Percentiles rank a stretch among this genome's conserved stretches.
Evolutionary conservation across 2,113 vertebrate species (phyloP).

Genomic region (Stegastes partitus): DNA sequence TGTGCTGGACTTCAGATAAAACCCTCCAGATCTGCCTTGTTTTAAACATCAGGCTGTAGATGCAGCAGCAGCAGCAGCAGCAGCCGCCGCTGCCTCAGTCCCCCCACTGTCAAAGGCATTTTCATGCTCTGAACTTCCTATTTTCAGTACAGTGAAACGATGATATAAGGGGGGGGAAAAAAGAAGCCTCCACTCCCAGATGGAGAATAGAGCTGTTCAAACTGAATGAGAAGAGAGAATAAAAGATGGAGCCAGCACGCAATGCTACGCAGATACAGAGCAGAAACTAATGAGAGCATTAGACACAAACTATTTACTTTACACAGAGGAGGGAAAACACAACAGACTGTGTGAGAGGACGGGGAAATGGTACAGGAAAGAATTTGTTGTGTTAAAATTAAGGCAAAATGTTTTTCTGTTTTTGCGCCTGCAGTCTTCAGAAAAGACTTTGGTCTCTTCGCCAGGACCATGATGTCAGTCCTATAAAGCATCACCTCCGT

Average conservation of each 20-base stretch:
- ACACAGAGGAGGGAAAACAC: conserved; percentile 14
- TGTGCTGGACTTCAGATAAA: conserved; percentile 59
- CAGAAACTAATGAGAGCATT: conserved; percentile 57
- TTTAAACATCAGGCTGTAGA: conserved; percentile 53
- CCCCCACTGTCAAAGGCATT: conserved; percentile 49
- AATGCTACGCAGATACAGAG: conserved; percentile 17
- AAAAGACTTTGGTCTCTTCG: background rate
- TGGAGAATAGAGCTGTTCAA: conserved; percentile 62
- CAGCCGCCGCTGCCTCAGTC: background rate
- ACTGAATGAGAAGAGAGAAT: conserved; percentile 64
- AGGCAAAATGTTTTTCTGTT: background rate
- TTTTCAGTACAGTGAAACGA: conserved; percentile 64
- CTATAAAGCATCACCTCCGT: too few relatives aligned
- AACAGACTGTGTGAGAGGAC: conserved; percentile 18
- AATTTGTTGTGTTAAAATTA: conserved; percentile 2
- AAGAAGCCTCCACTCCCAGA: conserved; percentile 48
- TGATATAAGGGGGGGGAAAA: conserved; percentile 39
- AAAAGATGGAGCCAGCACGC: conserved; percentile 42
- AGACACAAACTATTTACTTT: conserved; percentile 55
- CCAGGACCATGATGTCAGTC: background rate
- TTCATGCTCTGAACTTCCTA: conserved; percentile 65
- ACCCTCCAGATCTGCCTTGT: conserved; percentile 54
- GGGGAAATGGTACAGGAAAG: background rate
- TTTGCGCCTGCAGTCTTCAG: conserved; percentile 2
- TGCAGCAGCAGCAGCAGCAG: conserved; percentile 14